phyloP scores from a whole-genome alignment of 2,888 invertebrate species.

The Chydorus sphaericus region DNA sequence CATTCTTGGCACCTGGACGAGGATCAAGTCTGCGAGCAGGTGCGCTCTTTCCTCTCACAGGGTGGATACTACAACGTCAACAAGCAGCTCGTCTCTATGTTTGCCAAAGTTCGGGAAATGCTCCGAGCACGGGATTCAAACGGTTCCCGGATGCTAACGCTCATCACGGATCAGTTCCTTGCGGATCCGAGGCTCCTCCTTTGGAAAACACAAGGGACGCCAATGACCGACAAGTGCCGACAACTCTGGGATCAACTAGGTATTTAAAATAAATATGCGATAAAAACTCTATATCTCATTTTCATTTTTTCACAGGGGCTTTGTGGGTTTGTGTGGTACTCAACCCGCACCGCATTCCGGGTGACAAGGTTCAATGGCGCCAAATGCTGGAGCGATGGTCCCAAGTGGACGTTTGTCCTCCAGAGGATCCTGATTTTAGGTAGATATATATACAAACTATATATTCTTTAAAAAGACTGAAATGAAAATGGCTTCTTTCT shows the following conservation, averaged over 20 bases:
- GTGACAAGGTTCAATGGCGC: constrained; percentile 57
- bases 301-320: too few species aligned
- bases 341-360: constrained; percentile 51
- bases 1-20: constrained; percentile 78
- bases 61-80: constrained; percentile 70
- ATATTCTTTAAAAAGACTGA: background rate
- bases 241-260: constrained; percentile 74
- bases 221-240: constrained; percentile 71
- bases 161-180: constrained; percentile 76
- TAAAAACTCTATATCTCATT: too few species aligned
- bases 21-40: constrained; percentile 73
- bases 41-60: constrained; percentile 64
- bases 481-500: background rate
- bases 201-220: constrained; percentile 68
- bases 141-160: constrained; percentile 66
- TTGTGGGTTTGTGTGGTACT: constrained; percentile 74
- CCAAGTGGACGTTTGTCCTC: constrained; percentile 59
- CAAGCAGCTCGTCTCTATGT: constrained; percentile 67
- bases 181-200: constrained; percentile 62
- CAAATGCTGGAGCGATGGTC: constrained; percentile 59
- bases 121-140: constrained; percentile 68
- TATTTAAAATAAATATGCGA: too few species aligned
- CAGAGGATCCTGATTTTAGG: constrained; percentile 63
- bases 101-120: constrained; percentile 78
- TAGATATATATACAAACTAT: too few species aligned